These are phyloP conservation scores for Empidonax alnorum DNA, from an alignment of 2,113 vertebrate species.

Conservation along the genomic window DNA sequence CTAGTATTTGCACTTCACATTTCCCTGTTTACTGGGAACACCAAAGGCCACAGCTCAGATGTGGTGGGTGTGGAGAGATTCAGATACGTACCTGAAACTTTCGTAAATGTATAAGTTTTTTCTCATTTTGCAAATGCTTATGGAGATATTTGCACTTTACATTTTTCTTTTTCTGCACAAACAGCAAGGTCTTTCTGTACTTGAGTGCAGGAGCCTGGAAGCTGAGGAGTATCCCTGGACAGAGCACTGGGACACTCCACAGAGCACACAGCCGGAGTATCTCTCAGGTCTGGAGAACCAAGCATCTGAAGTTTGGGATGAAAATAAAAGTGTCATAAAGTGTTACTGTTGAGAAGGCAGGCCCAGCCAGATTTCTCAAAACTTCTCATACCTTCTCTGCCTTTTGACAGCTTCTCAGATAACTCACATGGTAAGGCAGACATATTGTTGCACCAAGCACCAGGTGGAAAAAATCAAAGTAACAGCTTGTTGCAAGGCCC, in stretches of 20 bases:
- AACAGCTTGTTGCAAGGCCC: constrained; percentile 46
- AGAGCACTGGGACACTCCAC: neutral
- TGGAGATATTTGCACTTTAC: neutral
- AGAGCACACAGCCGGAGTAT: neutral
- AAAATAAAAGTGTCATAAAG: constrained; percentile 73
- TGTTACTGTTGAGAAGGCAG: constrained; percentile 70
- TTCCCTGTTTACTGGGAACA: neutral
- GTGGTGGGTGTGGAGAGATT: neutral
- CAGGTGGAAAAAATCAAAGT: constrained; percentile 76
- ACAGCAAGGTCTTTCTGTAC: neutral
- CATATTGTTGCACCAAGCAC: constrained; percentile 52
- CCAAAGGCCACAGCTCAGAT: neutral
- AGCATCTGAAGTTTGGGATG: constrained; percentile 61
- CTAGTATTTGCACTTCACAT: neutral
- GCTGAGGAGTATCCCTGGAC: neutral
- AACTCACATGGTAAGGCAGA: constrained; percentile 70
- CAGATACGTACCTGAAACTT: neutral
- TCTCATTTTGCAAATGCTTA: neutral
- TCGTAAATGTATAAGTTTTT: neutral
- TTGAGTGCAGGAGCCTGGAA: neutral
- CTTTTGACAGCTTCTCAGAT: constrained; percentile 80
- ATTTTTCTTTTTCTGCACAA: neutral
- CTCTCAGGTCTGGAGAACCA: neutral
- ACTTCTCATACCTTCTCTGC: constrained; percentile 69
- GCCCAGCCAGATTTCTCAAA: constrained; percentile 68